Evolutionary conservation across 2,113 vertebrate species (phyloP), one percentile per base, ranked within the genome.

Genomic region (Danionella cerebrum): DNA sequence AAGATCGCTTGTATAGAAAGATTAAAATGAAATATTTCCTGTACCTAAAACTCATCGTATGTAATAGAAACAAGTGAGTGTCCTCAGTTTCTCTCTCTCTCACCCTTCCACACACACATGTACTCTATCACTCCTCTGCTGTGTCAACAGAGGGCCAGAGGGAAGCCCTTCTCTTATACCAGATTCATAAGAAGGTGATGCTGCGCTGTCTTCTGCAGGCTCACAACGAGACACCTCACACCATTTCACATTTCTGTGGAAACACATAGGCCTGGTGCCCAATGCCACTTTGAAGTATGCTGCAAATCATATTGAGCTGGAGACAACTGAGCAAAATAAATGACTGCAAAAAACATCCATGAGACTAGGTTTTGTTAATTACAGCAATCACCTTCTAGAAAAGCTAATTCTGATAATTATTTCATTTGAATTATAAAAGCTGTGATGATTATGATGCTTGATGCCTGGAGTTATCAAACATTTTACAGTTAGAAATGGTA

Each of bases 131-230:
- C 47, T 29, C 51, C 52, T 75, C 38, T n/a, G n/a, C 41, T 53
- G 38, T 79, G 76, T 80, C 82, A 78, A 66, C 73, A 69, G 75
- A 62, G 63, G 45, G 76, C 78, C 78, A 78, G 82, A 87, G 83
- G 73, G 38, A 74, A 69, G 72, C 73, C 70, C 77, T 78, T 65
- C 81, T 84, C 76, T 59, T 58, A 73, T 76, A 77, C 74, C 75
- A 78, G 73, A 84, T 80, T 78, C 76, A 74, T 78, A 80, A 81
- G 85, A 88, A 87, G 84, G 86, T 87, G 85, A 84, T 84, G 83
- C 82, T 87, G 80, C 70, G 66, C 57, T 63, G 58, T 35, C 69
- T 65, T 36, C 53, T 24, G 58, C 69, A 52, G 47, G 58, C 47
- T 59, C 59, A 60, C 70, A 66, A 76, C 74, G 64, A 78, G 76